A percentile compares a stretch with the other conserved stretches of the same genome.
Conservation (phyloP, 2,797 vertebrate genomes). For the Mus spretus region DNA sequence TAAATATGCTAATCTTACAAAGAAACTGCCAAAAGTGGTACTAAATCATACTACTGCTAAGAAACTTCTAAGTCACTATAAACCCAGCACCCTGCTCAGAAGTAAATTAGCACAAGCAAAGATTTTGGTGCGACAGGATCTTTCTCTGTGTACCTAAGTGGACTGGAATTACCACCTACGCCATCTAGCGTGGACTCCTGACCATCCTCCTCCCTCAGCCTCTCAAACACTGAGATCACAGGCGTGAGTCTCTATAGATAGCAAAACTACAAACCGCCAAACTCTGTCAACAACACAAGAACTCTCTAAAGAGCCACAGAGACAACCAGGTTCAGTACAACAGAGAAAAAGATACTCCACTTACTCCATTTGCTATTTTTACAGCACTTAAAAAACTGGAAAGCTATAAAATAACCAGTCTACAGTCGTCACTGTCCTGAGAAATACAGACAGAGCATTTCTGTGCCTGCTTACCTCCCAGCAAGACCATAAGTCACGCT, state of each 20-base stretch:
- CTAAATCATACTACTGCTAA: conserved; percentile 4
- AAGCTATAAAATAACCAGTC: conserved; percentile 57
- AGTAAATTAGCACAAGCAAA: conserved; percentile 33
- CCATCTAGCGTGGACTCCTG: neutral
- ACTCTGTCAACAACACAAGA: conserved; percentile 31
- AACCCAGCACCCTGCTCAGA: conserved; percentile 38
- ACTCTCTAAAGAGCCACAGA: neutral
- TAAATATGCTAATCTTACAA: neutral
- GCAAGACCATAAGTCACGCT: conserved; percentile 1
- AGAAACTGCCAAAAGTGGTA: neutral
- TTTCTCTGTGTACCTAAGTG: neutral
- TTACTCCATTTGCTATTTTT: conserved; percentile 34
- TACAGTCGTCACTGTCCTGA: neutral
- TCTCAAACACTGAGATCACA: neutral
- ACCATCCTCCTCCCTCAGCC: neutral
- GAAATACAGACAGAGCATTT: neutral
- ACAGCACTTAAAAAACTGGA: neutral
- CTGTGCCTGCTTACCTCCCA: neutral
- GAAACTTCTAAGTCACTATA: conserved; percentile 3
- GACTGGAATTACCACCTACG: neutral
- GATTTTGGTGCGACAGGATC: neutral
- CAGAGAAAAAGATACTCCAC: conserved; percentile 40
- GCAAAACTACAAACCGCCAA: conserved; percentile 34
- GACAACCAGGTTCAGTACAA: neutral
- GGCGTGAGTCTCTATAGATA: conserved; percentile 23